These are phyloP conservation scores for Ambastaia sidthimunki DNA, from an alignment of 2,797 vertebrate genomes.

Conservation along the genomic window DNA sequence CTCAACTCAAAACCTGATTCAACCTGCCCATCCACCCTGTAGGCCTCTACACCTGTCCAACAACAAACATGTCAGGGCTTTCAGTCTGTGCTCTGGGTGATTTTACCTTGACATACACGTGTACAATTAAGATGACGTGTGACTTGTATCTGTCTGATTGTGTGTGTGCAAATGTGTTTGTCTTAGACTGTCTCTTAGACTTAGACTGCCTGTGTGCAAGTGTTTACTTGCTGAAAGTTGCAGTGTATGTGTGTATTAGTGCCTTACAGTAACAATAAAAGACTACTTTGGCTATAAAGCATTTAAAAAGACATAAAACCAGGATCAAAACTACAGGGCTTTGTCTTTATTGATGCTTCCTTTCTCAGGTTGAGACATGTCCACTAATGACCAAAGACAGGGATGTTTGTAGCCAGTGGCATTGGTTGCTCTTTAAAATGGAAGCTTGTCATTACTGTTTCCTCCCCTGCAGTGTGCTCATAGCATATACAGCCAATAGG, in stretches of 20 bases:
- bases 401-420: conserved; percentile 35
- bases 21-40: conserved; percentile 73
- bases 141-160: conserved; percentile 37
- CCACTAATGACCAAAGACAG: conserved; percentile 35
- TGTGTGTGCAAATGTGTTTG: conserved; percentile 19
- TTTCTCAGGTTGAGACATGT: conserved; percentile 54
- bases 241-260: conserved; percentile 35
- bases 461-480: conserved; percentile 30
- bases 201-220: not conserved
- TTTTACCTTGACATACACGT: conserved; percentile 25
- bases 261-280: conserved; percentile 64
- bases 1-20: conserved; percentile 76
- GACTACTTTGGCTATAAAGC: conserved; percentile 51
- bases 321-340: conserved; percentile 24
- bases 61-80: conserved; percentile 65
- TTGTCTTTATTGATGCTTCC: conserved; percentile 44
- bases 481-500: conserved; percentile 30
- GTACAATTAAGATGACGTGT: conserved; percentile 63
- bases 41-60: conserved; percentile 64
- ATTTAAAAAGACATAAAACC: conserved; percentile 53
- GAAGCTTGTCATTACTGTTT: conserved; percentile 36
- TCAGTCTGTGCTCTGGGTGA: conserved; percentile 19
- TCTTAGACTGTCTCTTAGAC: too few relatives aligned
- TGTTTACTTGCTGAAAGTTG: conserved; percentile 15
- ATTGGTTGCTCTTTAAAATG: not conserved